phyloP scores from a whole-genome alignment of 2,113 vertebrate genomes.

The Hirundichthys speculiger region DNA sequence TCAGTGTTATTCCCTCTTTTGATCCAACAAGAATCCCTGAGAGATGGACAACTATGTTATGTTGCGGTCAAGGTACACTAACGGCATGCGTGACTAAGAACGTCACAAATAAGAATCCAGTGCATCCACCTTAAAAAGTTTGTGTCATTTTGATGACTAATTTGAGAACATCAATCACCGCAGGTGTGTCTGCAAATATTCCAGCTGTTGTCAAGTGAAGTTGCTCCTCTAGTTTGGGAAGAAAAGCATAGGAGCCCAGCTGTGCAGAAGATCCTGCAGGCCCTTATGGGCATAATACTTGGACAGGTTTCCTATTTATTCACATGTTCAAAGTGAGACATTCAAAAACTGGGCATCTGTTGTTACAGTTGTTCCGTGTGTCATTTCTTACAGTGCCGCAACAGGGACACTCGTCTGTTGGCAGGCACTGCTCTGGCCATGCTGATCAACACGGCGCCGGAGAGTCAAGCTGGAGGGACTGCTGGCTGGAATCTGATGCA shows the following conservation, averaged over 20 bases:
- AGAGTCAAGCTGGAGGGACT: slow-evolving; percentile 59
- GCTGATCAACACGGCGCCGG: slow-evolving; percentile 82
- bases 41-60: slow-evolving; percentile 71
- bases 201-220: slow-evolving; percentile 76
- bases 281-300: slow-evolving; percentile 79
- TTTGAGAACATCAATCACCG: slow-evolving; percentile 3
- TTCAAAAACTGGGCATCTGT: background rate
- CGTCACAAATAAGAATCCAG: background rate
- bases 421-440: slow-evolving; percentile 86
- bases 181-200: slow-evolving; percentile 90
- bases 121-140: background rate
- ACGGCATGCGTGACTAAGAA: background rate
- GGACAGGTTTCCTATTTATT: slow-evolving; percentile 77
- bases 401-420: slow-evolving; percentile 85
- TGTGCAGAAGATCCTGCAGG: slow-evolving; percentile 80
- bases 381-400: slow-evolving; percentile 69
- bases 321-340: background rate
- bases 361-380: background rate
- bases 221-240: slow-evolving; percentile 81
- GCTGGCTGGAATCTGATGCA: slow-evolving; percentile 80
- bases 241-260: background rate
- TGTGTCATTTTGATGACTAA: slow-evolving; percentile 3
- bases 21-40: slow-evolving; percentile 63
- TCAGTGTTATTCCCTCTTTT: slow-evolving; percentile 70
- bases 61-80: slow-evolving; percentile 83